Evolutionary conservation across 2,113 vertebrate species (phyloP).

Genomic region (Cheilinus undulatus): DNA sequence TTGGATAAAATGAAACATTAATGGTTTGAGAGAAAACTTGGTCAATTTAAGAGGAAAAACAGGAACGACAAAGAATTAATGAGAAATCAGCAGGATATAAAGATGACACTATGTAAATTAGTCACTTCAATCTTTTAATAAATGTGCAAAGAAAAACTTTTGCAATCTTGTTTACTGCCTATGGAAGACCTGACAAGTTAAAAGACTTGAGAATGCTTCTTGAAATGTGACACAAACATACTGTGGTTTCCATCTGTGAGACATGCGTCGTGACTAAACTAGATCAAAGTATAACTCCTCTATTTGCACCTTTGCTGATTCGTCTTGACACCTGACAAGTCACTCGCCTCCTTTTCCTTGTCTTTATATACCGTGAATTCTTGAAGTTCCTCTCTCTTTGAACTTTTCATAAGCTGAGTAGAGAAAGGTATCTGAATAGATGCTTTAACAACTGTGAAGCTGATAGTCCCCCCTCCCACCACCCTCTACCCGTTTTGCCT

Average conservation of each 20-base stretch:
- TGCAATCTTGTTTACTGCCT: constrained; percentile 25
- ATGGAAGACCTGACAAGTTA: constrained; percentile 11
- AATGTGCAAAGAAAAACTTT: constrained; percentile 6
- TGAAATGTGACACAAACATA: constrained; percentile 38
- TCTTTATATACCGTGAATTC: constrained; percentile 27
- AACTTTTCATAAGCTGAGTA: constrained; percentile 56
- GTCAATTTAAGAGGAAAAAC: constrained; percentile 3
- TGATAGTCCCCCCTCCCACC: constrained; percentile 13
- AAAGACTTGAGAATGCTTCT: constrained; percentile 22
- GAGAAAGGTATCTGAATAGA: constrained; percentile 52
- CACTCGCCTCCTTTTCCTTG: constrained; percentile 37
- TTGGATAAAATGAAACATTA: not conserved
- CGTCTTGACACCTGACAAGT: constrained; percentile 53
- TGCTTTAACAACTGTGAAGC: constrained; percentile 40
- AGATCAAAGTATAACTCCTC: constrained; percentile 44
- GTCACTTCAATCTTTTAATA: not conserved
- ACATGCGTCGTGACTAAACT: constrained; percentile 22
- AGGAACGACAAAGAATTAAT: not conserved
- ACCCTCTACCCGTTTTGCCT: constrained; percentile 10
- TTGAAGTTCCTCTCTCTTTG: constrained; percentile 35
- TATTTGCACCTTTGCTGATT: constrained; percentile 62
- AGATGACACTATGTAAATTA: constrained; percentile 1
- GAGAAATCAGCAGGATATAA: constrained; percentile 1
- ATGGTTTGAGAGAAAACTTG: not conserved
- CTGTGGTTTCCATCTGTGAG: constrained; percentile 47